Evolutionary conservation across 2,888 invertebrate genomes (phyloP).

Genomic region (Brenthis daphne): DNA sequence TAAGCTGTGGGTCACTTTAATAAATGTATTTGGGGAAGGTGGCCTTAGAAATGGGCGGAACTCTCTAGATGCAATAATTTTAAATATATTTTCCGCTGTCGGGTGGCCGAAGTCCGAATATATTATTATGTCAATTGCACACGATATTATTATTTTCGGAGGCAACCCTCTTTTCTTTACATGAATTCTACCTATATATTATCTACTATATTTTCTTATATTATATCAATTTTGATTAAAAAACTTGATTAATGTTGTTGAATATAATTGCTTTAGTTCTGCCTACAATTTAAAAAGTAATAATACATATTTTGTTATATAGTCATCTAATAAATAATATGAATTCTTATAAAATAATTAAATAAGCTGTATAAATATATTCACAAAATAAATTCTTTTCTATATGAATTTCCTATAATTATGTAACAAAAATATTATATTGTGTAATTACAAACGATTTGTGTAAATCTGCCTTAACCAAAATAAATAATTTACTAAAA

Average conservation of each 20-base stretch:
- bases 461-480: background rate
- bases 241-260: too few species aligned
- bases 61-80: constrained; percentile 71
- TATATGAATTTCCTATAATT: too few species aligned
- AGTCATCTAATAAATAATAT: too few species aligned
- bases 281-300: too few species aligned
- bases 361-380: too few species aligned
- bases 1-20: constrained; percentile 79
- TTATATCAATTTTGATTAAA: too few species aligned
- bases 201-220: too few species aligned
- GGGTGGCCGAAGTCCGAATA: constrained; percentile 25
- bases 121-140: constrained; percentile 37
- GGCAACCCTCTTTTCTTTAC: constrained; percentile 7
- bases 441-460: background rate
- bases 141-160: constrained; percentile 32
- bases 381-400: too few species aligned
- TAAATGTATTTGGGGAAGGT: constrained; percentile 78
- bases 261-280: too few species aligned
- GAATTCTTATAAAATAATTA: too few species aligned
- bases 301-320: too few species aligned
- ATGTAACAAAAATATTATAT: too few species aligned
- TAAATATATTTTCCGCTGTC: constrained; percentile 46
- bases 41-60: constrained; percentile 68
- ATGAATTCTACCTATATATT: background rate
- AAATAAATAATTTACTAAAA: constrained; percentile 8